Conservation (phyloP, 2,797 vertebrate genomes). For the Fratercula arctica region DNA sequence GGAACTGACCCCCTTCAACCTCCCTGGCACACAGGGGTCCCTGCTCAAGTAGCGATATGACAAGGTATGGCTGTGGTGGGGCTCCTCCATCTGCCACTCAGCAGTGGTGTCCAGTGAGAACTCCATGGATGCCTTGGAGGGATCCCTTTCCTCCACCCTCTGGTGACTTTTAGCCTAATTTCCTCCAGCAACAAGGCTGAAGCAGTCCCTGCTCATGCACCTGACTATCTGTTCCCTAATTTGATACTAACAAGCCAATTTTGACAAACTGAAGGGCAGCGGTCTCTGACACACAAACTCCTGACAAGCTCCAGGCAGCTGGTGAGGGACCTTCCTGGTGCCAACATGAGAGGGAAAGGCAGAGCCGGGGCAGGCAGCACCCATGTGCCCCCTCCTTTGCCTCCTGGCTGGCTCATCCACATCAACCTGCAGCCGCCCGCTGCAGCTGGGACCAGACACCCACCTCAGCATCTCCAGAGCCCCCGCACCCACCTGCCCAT, state of each 20-base stretch:
- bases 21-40: fast-evolving
- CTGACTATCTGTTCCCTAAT: background rate
- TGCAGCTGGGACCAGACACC: background rate
- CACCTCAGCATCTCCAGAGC: background rate
- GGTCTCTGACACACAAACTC: background rate
- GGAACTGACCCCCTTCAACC: background rate
- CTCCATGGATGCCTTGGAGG: background rate
- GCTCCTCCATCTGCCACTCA: background rate
- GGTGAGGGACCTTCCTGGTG: background rate
- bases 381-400: background rate
- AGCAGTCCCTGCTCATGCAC: background rate
- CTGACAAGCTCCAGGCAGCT: background rate
- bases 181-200: background rate
- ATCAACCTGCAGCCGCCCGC: background rate
- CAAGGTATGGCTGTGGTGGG: background rate
- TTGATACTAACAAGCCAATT: background rate
- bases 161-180: background rate
- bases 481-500: background rate
- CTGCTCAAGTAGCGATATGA: background rate
- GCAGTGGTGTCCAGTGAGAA: background rate
- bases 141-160: background rate
- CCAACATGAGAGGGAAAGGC: background rate
- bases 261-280: background rate
- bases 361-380: background rate
- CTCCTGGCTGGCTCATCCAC: background rate